phyloP scores from a whole-genome alignment of 2,797 vertebrate species.

The Propithecus deckenii region DNA sequence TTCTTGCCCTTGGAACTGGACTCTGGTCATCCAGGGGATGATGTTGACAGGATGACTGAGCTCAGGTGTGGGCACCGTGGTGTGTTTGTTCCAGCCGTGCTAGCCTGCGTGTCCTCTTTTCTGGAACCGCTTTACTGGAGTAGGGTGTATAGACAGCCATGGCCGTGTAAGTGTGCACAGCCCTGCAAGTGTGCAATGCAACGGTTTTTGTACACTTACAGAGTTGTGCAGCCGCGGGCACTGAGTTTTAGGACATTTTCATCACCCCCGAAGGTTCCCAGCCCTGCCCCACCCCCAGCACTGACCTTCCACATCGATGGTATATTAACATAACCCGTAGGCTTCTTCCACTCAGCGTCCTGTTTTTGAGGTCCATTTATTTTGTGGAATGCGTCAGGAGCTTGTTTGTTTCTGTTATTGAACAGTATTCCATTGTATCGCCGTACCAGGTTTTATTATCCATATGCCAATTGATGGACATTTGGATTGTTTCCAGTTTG shows the following conservation, averaged over 20 bases:
- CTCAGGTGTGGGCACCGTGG: background rate
- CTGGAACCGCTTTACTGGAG: accelerated
- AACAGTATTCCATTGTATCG: background rate
- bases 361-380: background rate
- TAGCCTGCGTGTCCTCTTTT: too few species aligned
- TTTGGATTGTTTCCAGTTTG: background rate
- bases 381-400: accelerated
- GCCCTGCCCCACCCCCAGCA: too few species aligned
- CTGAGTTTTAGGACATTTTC: background rate
- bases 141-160: too few species aligned
- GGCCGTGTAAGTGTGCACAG: accelerated
- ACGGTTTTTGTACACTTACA: accelerated
- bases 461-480: too few species aligned
- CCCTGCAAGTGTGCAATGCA: accelerated
- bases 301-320: background rate
- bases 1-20: too few species aligned
- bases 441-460: background rate
- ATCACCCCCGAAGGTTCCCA: background rate
- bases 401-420: background rate
- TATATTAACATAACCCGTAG: background rate
- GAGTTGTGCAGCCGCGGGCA: background rate
- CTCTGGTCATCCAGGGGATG: too few species aligned
- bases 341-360: background rate
- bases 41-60: background rate
- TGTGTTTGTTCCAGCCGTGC: accelerated